Evolutionary conservation across 2,113 vertebrate genomes (phyloP), one percentile per base, ranked within the genome.

Genomic region (Rhagologus leucostigma): DNA sequence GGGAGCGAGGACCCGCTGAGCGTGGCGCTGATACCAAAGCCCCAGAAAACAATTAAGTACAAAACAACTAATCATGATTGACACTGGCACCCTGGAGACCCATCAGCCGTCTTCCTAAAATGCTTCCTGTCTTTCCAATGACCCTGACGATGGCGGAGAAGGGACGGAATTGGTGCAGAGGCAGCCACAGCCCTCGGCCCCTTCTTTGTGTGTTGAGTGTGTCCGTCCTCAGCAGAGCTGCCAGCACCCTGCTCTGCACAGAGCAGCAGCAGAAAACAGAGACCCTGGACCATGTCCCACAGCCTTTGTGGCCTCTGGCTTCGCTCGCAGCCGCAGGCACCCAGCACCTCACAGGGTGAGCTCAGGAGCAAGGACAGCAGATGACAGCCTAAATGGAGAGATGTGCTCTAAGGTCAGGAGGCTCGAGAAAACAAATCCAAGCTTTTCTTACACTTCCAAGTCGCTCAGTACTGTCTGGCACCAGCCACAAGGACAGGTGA

Each of bases 21-120:
- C 18, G 1, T 50, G 5, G 1, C 4, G 4, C 88, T 30, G 49
- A 53, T 80, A 91, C 78, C 88, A 94, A 44, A 92, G 90, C 91
- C 87, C 77, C 24, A 5, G 80, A 93, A 95, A 96, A 97, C 95
- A 97, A 98, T 98, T 97, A 98, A 97, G 65, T 70, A 79, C 89
- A 95, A 97, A 97, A 96, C 93, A 96, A 91, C 96, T 97, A 97
- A 98, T 97, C 27, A 24, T 96, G 95, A 96, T 96, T 96, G 98
- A 98, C 98, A 97, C 29, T 46, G 81, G 20, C 89, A 80, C 97
- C 96, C 97, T 60, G 90, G 89, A 98, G 97, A 98, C 65, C 46
- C 29, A 17, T 96, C 94, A 90, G 75, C 70, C 11, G 70, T 77
- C 88, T 91, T 84, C 63, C 74, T 39, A 79, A 95, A 95, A 44